These are phyloP conservation scores for Dicrostonyx torquatus DNA, from an alignment of 2,797 vertebrate genomes.

Conservation along the genomic window DNA sequence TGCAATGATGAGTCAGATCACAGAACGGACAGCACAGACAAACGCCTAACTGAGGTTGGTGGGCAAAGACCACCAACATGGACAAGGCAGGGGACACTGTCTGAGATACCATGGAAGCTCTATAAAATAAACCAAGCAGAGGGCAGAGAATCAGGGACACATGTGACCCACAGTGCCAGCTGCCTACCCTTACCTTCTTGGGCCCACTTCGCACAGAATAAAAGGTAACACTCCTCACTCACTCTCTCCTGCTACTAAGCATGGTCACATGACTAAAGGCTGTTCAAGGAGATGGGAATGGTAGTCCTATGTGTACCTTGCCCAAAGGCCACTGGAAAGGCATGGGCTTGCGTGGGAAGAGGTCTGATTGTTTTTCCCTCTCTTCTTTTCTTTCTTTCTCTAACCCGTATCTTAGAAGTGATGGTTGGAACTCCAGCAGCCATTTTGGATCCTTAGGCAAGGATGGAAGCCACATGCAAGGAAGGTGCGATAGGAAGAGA, in stretches of 20 bases:
- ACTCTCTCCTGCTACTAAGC: background rate
- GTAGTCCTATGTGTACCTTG: background rate
- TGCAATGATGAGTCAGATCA: background rate
- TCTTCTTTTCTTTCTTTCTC: background rate
- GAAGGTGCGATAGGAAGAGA: background rate
- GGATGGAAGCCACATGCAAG: background rate
- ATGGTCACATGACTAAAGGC: background rate
- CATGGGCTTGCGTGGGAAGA: background rate
- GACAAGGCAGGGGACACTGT: no score
- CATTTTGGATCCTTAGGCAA: background rate
- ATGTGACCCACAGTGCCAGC: fast-evolving
- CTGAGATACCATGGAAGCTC: background rate
- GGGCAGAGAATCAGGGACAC: background rate
- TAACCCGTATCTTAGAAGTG: background rate
- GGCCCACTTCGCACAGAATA: background rate
- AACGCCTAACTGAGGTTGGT: fast-evolving
- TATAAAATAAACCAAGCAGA: background rate
- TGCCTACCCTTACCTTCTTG: background rate
- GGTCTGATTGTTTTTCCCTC: background rate
- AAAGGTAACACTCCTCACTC: background rate
- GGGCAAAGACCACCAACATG: background rate
- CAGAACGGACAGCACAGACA: background rate
- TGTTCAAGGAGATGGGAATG: background rate
- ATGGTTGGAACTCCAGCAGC: conserved; percentile 21
- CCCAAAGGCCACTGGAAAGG: background rate